Evolutionary conservation across 2,888 invertebrate species (phyloP), one percentile per base, ranked within the genome.

Genomic region (Drepanosiphum platanoidis): DNA sequence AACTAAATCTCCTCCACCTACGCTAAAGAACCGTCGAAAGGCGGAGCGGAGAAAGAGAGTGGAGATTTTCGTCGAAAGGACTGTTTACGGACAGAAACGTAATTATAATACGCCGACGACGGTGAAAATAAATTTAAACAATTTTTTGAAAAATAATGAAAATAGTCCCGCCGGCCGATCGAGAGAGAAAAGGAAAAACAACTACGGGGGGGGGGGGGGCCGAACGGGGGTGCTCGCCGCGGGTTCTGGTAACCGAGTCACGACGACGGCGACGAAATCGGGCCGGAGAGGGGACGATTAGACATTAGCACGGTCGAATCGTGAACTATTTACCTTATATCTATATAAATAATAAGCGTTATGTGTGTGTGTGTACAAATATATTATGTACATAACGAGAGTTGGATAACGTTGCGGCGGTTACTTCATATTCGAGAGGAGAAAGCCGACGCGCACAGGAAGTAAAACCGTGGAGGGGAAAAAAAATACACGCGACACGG

Each of bases 361-460:
- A 58, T 22, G n/a, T 32, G 66, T 7, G 22, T 3, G 13, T 18
- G 8, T n/a, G n/a, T n/a, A n/a, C n/a, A n/a, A n/a, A n/a, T 66
- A 13, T 80, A 34, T 36, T 61, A 70, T 34, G 36, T n/a, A 52
- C 58, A 34, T 34, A n/a, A 34, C 9, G n/a, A 3, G 22, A n/a
- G 64, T 75, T 83, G 66, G 30, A 66, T 83, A 83, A 83, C 52
- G 22, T n/a, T n/a, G n/a, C 70, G 22, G 70, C 71, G 46, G 36
- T 83, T 83, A 83, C 75, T 83, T 82, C 72, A 82, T n/a, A n/a
- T 72, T 52, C 36, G 70, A 80, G 75, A 74, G 46, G 83, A 83
- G 83, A 83, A 83, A 83, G 83, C 75, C 46, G 18, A 30, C 58
- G 3, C 58, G 3, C 80, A 34, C 74, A 83, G 75, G 83, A 83